phyloP scores from a whole-genome alignment of 2,888 invertebrate genomes.

The Polia nebulosa region DNA sequence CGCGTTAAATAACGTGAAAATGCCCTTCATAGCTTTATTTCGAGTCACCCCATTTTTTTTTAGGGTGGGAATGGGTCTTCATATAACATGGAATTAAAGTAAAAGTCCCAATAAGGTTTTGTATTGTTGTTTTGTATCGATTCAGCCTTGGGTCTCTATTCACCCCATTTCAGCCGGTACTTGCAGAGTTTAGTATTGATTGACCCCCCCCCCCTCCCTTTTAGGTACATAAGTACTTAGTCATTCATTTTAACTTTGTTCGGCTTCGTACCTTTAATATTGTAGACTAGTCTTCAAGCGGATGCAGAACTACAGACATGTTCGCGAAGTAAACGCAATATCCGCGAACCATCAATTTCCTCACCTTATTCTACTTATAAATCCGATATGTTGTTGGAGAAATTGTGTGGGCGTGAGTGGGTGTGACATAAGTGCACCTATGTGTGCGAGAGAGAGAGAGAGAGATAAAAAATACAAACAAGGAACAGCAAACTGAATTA shows the following conservation, averaged over 20 bases:
- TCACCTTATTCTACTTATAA: constrained; percentile 28
- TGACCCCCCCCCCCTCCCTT: too few relatives aligned
- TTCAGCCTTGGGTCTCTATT: background rate
- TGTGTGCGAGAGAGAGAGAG: background rate
- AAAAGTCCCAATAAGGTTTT: too few relatives aligned
- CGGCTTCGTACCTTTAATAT: background rate
- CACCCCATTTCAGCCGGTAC: too few relatives aligned
- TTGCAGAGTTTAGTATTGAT: too few relatives aligned
- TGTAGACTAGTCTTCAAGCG: constrained; percentile 12
- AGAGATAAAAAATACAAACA: too few relatives aligned
- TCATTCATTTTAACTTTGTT: background rate
- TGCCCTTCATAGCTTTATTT: too few relatives aligned
- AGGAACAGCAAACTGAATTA: background rate
- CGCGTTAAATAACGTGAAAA: too few relatives aligned
- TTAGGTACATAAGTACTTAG: background rate
- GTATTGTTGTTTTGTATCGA: background rate
- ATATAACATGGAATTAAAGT: too few relatives aligned
- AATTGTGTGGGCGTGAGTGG: constrained; percentile 9
- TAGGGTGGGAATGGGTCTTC: too few relatives aligned
- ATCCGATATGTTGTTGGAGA: constrained; percentile 17
- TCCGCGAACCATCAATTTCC: constrained; percentile 55
- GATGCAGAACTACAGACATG: constrained; percentile 38
- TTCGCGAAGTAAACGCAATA: constrained; percentile 37
- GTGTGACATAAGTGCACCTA: background rate
- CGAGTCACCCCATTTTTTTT: too few relatives aligned